Evolutionary conservation across 2,888 invertebrate genomes (phyloP).

Genomic region (Charanyca ferruginea): DNA sequence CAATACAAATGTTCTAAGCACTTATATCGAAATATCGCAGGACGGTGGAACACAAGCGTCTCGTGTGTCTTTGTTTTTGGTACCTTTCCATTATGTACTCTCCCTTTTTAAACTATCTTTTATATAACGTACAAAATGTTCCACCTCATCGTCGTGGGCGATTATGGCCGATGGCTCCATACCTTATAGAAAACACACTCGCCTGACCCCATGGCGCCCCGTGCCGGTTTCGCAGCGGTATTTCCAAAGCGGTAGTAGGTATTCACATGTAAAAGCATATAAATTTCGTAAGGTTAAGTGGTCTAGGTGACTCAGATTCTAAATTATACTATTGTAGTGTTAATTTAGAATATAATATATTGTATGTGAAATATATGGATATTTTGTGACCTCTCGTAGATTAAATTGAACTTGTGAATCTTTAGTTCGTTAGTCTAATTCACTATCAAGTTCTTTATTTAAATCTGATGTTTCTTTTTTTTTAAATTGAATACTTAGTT

Average conservation of each 20-base stretch:
- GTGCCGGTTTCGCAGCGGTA: slow-evolving; percentile 48
- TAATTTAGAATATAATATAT: slow-evolving; percentile 33
- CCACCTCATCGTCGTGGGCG: slow-evolving; percentile 46
- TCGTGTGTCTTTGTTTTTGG: too few relatives aligned
- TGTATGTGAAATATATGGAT: slow-evolving; percentile 37
- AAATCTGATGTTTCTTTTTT: slow-evolving; percentile 19
- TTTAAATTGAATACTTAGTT: background rate
- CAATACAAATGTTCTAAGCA: too few relatives aligned
- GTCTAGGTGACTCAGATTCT: slow-evolving; percentile 41
- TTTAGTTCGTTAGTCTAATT: slow-evolving; percentile 34
- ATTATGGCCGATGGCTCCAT: slow-evolving; percentile 30
- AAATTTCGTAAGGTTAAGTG: slow-evolving; percentile 51
- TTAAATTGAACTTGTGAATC: slow-evolving; percentile 56
- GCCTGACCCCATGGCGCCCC: slow-evolving; percentile 56
- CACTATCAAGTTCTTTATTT: slow-evolving; percentile 11
- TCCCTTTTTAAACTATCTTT: slow-evolving; percentile 5
- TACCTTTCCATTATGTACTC: background rate
- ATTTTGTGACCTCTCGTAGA: slow-evolving; percentile 49
- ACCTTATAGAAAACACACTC: slow-evolving; percentile 53
- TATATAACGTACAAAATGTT: slow-evolving; percentile 20
- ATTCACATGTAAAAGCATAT: slow-evolving; percentile 39
- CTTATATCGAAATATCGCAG: too few relatives aligned
- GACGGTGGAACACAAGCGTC: too few relatives aligned
- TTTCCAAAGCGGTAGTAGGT: slow-evolving; percentile 49
- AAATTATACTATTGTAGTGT: slow-evolving; percentile 52